Evolutionary conservation across 2,113 vertebrate species (phyloP).

Genomic region (Nicator chloris): DNA sequence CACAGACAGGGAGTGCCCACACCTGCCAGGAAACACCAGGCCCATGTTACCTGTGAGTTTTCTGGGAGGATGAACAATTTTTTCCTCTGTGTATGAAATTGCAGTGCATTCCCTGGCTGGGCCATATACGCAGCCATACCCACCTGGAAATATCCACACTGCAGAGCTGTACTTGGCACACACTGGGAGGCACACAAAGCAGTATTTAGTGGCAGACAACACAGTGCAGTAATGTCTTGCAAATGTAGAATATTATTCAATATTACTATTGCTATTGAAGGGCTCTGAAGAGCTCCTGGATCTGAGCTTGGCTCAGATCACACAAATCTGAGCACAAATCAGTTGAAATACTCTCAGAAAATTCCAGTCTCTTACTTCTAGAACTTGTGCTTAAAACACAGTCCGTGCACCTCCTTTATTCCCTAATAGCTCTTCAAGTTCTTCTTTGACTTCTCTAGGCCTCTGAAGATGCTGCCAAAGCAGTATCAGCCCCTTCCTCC

Average conservation of each 20-base stretch:
- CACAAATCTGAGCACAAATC: too few species aligned
- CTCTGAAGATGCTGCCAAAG: conserved; percentile 18
- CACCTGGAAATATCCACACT: background rate
- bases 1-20: accelerated
- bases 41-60: background rate
- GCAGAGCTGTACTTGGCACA: background rate
- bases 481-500: conserved; percentile 44
- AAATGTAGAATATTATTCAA: background rate
- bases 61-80: background rate
- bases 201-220: background rate
- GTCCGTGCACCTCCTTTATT: background rate
- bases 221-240: background rate
- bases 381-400: background rate
- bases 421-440: background rate
- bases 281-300: background rate
- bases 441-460: conserved; percentile 55
- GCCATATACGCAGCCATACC: background rate
- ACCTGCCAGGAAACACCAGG: background rate
- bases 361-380: background rate
- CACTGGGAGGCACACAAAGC: background rate
- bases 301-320: background rate
- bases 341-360: background rate
- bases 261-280: background rate
- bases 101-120: background rate
- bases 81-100: background rate